Conservation (phyloP, 2,888 invertebrate genomes). For the Strigamia maritima region DNA sequence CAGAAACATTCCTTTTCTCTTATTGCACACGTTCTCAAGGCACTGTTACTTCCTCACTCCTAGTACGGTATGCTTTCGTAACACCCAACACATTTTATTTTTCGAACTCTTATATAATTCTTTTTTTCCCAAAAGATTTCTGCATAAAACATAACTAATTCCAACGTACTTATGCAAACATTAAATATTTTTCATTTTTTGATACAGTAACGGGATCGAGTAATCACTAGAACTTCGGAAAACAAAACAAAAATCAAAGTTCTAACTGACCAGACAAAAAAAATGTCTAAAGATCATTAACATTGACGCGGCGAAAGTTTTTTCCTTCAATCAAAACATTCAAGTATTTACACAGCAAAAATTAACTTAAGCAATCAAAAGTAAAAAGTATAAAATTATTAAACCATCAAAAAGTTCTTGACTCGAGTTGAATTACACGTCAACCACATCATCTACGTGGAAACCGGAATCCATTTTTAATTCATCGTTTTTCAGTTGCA, state of each 20-base stretch:
- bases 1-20: background rate
- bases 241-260: background rate
- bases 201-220: background rate
- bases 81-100: background rate
- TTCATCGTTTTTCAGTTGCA: conserved; percentile 27
- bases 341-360: conserved; percentile 5
- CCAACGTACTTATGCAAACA: background rate
- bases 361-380: conserved; percentile 6
- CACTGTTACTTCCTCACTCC: background rate
- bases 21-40: conserved; percentile 7
- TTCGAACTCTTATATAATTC: background rate
- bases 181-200: background rate
- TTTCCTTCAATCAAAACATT: background rate
- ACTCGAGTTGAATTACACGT: conserved; percentile 27
- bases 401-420: conserved; percentile 25
- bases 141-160: background rate
- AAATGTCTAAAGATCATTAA: background rate
- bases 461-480: conserved; percentile 11
- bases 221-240: background rate
- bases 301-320: background rate
- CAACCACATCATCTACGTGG: conserved; percentile 35
- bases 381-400: background rate
- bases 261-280: background rate
- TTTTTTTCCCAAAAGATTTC: background rate
- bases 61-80: background rate